Evolutionary conservation across 2,113 vertebrate species (phyloP), one percentile per base, ranked within the genome.

Genomic region (Sapajus apella): DNA sequence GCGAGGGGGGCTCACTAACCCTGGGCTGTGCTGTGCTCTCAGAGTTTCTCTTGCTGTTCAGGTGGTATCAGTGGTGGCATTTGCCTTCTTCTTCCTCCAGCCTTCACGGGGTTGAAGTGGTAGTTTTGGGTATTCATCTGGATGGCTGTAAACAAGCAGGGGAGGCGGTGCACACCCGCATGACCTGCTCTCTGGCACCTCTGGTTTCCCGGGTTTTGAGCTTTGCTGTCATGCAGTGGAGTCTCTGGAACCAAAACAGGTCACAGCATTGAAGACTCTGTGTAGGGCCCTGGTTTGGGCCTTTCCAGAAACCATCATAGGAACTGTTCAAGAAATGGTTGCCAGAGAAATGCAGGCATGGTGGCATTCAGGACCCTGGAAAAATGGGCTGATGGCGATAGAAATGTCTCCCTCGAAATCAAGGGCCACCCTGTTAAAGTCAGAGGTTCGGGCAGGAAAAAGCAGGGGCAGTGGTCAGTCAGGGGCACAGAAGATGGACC

Each of bases 181-280:
- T 0, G 1, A 21, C 83, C 40, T 6, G 20, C 27, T 88, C 1
- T 16, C 13, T 30, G 61, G 40, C 11, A 6, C 30, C 64, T 37
- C 9, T 12, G 77, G 40, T 90, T 94, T 93, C 91, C 18, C 50
- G 32, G 80, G 77, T 35, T 86, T 95, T 82, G 35, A 50, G 32
- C 30, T 40, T 23, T 27, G 13, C 5, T 43, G 5, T 76, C 76
- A 84, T 11, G 25, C 55, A 84, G 64, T 32, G 68, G 30, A 66
- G 55, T 84, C 52, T 94, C 50, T 83, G 76, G 77, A 73, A 81
- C 58, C 81, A 72, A 61, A 77, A 79, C 9, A 64, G 1, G 87
- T 50, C 6, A 72, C 81, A 76, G 77, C 50, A n/a, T 52, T 20
- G n/a, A 70, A 83, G n/a, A 50, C 35, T 20, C 2, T 1, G 5